Conservation (phyloP, 1,140 invertebrate genomes). For the Aphelinus atriplicis region DNA sequence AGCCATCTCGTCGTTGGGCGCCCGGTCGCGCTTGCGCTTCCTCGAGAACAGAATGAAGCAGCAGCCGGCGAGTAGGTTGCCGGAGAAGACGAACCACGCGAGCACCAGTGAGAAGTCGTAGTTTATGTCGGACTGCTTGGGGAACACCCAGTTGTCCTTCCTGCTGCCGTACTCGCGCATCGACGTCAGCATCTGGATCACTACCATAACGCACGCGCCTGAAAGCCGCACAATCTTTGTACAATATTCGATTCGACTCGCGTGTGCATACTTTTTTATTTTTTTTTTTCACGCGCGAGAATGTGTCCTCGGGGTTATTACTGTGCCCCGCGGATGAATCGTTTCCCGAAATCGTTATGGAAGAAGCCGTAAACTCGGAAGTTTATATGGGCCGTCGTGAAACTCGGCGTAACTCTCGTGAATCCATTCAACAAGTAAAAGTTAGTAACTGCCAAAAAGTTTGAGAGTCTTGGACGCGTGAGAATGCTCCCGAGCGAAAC, state of each 20-base stretch:
- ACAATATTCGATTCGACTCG: no score
- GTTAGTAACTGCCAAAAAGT: no score
- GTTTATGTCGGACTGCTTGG: slow-evolving; percentile 70
- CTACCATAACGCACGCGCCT: slow-evolving; percentile 79
- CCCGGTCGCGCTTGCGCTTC: slow-evolving; percentile 84
- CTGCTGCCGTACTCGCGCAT: slow-evolving; percentile 77
- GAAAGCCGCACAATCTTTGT: slow-evolving; percentile 37
- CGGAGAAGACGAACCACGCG: slow-evolving; percentile 81
- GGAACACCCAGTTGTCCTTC: slow-evolving; percentile 74
- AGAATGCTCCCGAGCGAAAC: no score
- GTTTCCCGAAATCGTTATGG: no score
- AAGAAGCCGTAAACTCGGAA: no score
- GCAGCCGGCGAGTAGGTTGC: slow-evolving; percentile 76
- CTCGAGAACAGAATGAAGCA: slow-evolving; percentile 83
- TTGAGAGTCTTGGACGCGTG: no score
- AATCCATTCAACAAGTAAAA: no score
- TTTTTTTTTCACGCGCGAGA: neutral
- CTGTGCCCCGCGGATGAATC: no score
- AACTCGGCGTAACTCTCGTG: no score
- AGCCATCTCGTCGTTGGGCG: slow-evolving; percentile 79
- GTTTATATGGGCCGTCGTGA: no score
- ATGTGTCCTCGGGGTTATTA: no score
- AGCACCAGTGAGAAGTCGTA: slow-evolving; percentile 81
- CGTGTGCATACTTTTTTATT: slow-evolving; percentile 15
- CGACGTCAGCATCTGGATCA: slow-evolving; percentile 81